Conservation (phyloP, 2,113 vertebrate species). For the Daubentonia madagascariensis region DNA sequence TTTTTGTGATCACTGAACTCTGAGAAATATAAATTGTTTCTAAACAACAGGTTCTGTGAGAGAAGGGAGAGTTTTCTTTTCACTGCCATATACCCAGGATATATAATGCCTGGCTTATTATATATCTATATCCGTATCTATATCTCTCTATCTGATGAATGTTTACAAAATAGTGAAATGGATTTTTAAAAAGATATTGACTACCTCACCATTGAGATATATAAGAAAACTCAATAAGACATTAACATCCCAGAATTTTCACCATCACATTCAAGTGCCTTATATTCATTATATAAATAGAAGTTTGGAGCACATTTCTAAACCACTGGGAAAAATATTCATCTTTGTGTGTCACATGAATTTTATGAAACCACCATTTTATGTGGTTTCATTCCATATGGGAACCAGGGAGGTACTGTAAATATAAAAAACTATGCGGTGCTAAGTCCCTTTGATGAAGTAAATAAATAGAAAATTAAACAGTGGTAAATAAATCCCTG, state of each 20-base stretch:
- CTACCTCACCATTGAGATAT: not conserved
- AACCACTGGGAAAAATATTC: not conserved
- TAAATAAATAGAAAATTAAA: slow-evolving; percentile 77
- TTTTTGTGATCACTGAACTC: not conserved
- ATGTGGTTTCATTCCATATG: slow-evolving; percentile 59
- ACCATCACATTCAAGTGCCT: not conserved
- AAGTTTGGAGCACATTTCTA: slow-evolving; percentile 39
- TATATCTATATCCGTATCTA: not conserved
- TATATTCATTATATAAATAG: slow-evolving; percentile 3
- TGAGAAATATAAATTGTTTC: not conserved
- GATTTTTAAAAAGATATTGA: not conserved
- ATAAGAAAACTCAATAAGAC: not conserved
- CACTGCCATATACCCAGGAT: not conserved
- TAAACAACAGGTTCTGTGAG: not conserved
- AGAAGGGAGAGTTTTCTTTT: not conserved
- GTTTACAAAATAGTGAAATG: not conserved
- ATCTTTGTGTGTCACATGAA: slow-evolving; percentile 68
- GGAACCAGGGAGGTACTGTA: slow-evolving; percentile 57
- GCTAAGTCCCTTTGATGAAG: slow-evolving; percentile 44
- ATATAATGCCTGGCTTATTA: not conserved
- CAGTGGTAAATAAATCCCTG: slow-evolving; percentile 67
- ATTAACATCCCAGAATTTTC: not conserved
- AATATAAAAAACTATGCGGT: slow-evolving; percentile 65
- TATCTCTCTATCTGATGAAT: not conserved
- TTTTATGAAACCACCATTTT: slow-evolving; percentile 28